Base-by-base conservation (phyloP, 2,113 vertebrate genomes). In the Grus americana region DNA sequence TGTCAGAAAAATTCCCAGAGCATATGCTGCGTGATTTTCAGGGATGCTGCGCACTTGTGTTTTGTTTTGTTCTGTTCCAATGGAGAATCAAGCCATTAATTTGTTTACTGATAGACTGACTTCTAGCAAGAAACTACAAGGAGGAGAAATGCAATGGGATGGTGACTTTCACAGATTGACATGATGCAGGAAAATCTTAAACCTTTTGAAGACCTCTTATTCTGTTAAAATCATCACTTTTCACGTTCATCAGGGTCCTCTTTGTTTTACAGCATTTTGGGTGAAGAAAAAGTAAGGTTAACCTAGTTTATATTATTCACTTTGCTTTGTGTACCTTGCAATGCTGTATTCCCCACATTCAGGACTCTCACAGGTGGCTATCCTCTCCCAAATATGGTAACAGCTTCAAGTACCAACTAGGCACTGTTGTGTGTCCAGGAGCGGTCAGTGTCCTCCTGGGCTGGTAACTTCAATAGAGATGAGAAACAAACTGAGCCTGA, bases 311-410 rank as follows among this genome's bases (percentile, higher is more conserved):
- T 23, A 7, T 40, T 23, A 20, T 29, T 47, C 10, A 22, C 57
- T 94, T 65, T 68, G 68, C 15, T 76, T 81, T 78, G 21, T 46
- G 47, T 75, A 44, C 26, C 13, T 70, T 36, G 30, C 26, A 40
- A 22, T 23, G 32, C 50, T 66, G 32, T 4, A 7, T 50, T 74
- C n/a, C n/a, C 16, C 26, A 5, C 0, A 0, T 61, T 7, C 4
- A 47, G 42, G 22, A 38, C 23, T 21, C 47, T 38, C 5, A 17
- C 9, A 55, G 32, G 21, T 59, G 20, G 12, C 55, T 80, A 2
- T 58, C 38, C 24, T 84, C 29, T 84, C 72, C 32, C 36, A 24
- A 4, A 24, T 5, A 17, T 2, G 22, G 18, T 18, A 90, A 40
- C 19, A 30, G 2, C 9, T 90, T 85, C 10, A 58, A 24, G 38